Percentiles rank a stretch among this genome's conserved stretches.
Evolutionary conservation across 2,797 vertebrate species (phyloP).

Genomic region (Lateolabrax maculatus): DNA sequence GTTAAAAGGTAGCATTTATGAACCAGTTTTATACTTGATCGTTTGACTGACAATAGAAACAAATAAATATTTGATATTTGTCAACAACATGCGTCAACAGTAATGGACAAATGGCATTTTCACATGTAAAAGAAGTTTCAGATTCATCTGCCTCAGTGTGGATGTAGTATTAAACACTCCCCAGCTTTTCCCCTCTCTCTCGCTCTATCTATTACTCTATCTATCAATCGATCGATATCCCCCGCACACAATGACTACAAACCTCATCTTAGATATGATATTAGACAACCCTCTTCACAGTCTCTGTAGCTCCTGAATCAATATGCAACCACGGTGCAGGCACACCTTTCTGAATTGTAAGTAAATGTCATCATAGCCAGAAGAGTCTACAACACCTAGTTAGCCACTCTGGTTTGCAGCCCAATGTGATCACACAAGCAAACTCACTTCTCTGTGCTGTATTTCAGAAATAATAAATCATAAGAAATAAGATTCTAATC

Average conservation of each 20-base stretch:
- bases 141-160: not conserved
- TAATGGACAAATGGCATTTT: not conserved
- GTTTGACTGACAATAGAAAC: not conserved
- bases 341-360: conserved; percentile 32
- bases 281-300: not conserved
- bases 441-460: conserved; percentile 4
- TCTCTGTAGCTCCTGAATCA: conserved; percentile 18
- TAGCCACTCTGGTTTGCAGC: conserved; percentile 6
- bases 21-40: not conserved
- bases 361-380: conserved; percentile 33
- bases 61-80: not conserved
- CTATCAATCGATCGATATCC: too few species aligned
- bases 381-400: conserved; percentile 27
- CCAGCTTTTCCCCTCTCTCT: not conserved
- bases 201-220: too few species aligned
- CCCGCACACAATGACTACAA: conserved; percentile 6
- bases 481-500: conserved; percentile 32
- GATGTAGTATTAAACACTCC: not conserved
- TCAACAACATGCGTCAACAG: too few species aligned
- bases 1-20: not conserved
- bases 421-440: conserved; percentile 8
- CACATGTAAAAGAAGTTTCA: not conserved
- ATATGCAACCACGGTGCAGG: not conserved
- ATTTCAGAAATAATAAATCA: conserved; percentile 32
- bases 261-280: not conserved